These are phyloP conservation scores for Cosmorhoe ocellata DNA, from an alignment of 2,888 invertebrate species.

Conservation along the genomic window DNA sequence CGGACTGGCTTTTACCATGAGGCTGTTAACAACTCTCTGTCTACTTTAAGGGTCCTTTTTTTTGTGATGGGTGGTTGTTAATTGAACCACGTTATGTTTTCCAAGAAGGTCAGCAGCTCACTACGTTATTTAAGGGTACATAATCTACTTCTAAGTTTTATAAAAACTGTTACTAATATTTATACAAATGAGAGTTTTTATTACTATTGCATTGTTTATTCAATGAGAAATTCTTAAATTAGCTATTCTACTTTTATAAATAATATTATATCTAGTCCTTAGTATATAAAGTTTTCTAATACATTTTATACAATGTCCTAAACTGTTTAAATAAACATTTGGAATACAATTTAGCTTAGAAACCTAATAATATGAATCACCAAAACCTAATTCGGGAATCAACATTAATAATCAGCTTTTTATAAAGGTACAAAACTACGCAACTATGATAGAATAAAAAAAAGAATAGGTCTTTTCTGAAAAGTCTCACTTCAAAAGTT, in stretches of 20 bases:
- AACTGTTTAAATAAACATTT: constrained; percentile 22
- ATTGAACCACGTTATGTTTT: no score
- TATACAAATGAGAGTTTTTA: constrained; percentile 15
- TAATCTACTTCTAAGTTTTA: no score
- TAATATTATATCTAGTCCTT: constrained; percentile 55
- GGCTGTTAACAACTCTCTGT: no score
- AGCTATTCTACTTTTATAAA: constrained; percentile 46
- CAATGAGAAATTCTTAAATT: constrained; percentile 53
- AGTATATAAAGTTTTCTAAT: constrained; percentile 35
- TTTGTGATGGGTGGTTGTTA: no score
- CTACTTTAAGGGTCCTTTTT: no score
- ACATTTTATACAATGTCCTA: constrained; percentile 31
- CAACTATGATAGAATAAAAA: no score
- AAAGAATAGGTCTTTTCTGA: no score
- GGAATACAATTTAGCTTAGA: constrained; percentile 2
- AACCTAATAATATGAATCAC: constrained; percentile 18
- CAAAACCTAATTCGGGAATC: constrained; percentile 13
- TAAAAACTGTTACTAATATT: constrained; percentile 4
- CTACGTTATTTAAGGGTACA: no score
- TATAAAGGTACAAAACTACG: constrained; percentile 19
- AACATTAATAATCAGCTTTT: constrained; percentile 11
- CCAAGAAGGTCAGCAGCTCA: no score
- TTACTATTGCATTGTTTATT: constrained; percentile 46
- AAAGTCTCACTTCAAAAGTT: no score
- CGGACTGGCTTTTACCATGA: no score